Conservation (phyloP, 2,888 invertebrate species). For the Lasioglossum morio region DNA sequence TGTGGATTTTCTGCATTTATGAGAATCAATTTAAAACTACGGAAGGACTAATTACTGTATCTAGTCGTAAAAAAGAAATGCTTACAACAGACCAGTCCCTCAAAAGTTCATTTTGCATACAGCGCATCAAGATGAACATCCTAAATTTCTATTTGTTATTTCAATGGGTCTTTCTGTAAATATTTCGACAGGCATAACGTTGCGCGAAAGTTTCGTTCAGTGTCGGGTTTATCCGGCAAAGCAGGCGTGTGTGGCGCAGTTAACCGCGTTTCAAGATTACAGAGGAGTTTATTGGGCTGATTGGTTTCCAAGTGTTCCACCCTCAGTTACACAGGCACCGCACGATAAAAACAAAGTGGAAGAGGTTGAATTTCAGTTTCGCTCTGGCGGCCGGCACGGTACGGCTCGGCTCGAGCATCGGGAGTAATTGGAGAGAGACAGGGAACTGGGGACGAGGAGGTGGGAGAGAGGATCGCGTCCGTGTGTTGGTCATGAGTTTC, state of each 20-base stretch:
- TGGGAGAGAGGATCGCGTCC: constrained; percentile 69
- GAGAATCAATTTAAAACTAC: background rate
- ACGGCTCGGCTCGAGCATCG: constrained; percentile 26
- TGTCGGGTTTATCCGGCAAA: background rate
- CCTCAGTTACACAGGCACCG: constrained; percentile 39
- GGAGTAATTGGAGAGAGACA: constrained; percentile 52
- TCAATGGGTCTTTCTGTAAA: background rate
- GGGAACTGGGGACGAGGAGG: constrained; percentile 57
- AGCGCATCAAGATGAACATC: background rate
- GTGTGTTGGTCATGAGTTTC: constrained; percentile 68
- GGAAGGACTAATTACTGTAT: background rate
- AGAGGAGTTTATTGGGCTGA: constrained; percentile 40
- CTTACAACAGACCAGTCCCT: no score
- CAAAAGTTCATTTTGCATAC: no score
- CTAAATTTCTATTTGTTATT: background rate
- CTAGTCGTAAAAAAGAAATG: background rate
- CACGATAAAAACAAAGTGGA: constrained; percentile 69
- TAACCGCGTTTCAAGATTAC: constrained; percentile 15
- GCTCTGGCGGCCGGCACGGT: constrained; percentile 41
- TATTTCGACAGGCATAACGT: background rate
- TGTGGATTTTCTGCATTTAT: background rate
- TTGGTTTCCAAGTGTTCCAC: constrained; percentile 52
- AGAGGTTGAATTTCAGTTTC: constrained; percentile 73
- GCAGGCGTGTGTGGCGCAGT: background rate
- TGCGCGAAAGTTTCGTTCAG: background rate